Evolutionary conservation across 1,140 invertebrate species (phyloP).

Genomic region (Ceratosolen fusciceps): DNA sequence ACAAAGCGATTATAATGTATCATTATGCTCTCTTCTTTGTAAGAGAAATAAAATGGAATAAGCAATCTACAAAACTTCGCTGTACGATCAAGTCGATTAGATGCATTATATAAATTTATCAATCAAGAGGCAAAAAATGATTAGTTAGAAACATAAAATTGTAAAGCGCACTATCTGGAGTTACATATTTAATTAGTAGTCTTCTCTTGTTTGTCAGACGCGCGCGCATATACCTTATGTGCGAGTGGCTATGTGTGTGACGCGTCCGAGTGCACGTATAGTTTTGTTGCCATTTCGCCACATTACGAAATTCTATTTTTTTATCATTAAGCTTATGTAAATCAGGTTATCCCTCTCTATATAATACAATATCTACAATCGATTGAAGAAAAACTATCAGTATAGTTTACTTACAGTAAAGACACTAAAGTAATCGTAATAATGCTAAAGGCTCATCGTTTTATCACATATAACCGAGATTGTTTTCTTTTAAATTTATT

Average conservation of each 20-base stretch:
- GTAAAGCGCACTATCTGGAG: conserved; percentile 1
- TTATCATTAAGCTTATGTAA: conserved; percentile 1
- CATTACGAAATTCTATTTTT: conserved; percentile 34
- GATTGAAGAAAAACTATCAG: conserved; percentile 58
- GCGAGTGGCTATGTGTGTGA: too few relatives aligned
- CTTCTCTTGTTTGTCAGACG: neutral
- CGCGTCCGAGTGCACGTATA: too few relatives aligned
- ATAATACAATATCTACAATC: conserved; percentile 67
- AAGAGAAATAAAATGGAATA: conserved; percentile 56
- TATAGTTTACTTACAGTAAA: conserved; percentile 60
- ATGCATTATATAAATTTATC: conserved; percentile 52
- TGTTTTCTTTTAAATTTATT: conserved; percentile 56
- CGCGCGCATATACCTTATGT: neutral
- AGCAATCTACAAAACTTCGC: conserved; percentile 56
- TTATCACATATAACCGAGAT: conserved; percentile 65
- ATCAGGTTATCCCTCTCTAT: conserved; percentile 50
- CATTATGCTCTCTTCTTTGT: conserved; percentile 9
- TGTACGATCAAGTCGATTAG: conserved; percentile 34
- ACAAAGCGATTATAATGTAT: conserved; percentile 63
- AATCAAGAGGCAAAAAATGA: conserved; percentile 44
- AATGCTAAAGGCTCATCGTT: conserved; percentile 63
- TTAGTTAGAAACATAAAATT: conserved; percentile 20
- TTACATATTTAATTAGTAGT: conserved; percentile 22
- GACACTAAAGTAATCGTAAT: conserved; percentile 60
- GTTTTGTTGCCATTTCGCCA: neutral